phyloP scores from a whole-genome alignment of 2,888 invertebrate species.

The Thumatha senex region DNA sequence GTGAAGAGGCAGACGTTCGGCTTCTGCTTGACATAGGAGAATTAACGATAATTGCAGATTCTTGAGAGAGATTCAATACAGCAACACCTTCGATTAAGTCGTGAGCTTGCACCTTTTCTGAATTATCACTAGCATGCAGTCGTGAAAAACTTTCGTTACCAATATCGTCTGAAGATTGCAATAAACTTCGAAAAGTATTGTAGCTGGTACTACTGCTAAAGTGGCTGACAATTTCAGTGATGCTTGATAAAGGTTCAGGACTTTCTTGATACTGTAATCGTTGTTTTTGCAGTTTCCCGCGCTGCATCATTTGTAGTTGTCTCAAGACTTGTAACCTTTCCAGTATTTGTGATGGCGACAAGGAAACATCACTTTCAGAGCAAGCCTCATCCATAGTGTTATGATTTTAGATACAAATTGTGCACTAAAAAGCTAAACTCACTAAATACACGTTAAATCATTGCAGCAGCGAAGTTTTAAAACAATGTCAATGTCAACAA shows the following conservation, averaged over 20 bases:
- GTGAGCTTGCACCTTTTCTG: conserved; percentile 50
- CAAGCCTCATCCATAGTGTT: conserved; percentile 60
- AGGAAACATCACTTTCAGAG: conserved; percentile 66
- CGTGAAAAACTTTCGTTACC: conserved; percentile 47
- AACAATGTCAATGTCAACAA: not conserved
- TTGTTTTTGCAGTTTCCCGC: conserved; percentile 75
- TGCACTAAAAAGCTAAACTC: too few relatives aligned
- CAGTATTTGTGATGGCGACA: conserved; percentile 73
- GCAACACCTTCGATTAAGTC: conserved; percentile 76
- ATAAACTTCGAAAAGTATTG: conserved; percentile 70
- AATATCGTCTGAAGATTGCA: conserved; percentile 56
- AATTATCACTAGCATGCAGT: conserved; percentile 36
- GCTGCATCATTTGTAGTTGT: conserved; percentile 69
- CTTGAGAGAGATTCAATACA: conserved; percentile 69
- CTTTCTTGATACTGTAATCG: conserved; percentile 61
- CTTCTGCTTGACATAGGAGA: conserved; percentile 58
- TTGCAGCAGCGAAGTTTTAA: not conserved
- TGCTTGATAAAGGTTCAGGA: conserved; percentile 59
- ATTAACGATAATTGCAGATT: conserved; percentile 62
- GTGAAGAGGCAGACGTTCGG: conserved; percentile 39
- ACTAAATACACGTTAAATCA: not conserved
- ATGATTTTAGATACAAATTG: too few relatives aligned
- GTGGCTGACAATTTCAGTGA: conserved; percentile 74
- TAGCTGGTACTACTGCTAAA: conserved; percentile 73
- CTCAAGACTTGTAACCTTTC: conserved; percentile 69